These are phyloP conservation scores for Epizoanthus ramosus DNA, from an alignment of 92 coral and sea anemone species.

Conservation along the genomic window DNA sequence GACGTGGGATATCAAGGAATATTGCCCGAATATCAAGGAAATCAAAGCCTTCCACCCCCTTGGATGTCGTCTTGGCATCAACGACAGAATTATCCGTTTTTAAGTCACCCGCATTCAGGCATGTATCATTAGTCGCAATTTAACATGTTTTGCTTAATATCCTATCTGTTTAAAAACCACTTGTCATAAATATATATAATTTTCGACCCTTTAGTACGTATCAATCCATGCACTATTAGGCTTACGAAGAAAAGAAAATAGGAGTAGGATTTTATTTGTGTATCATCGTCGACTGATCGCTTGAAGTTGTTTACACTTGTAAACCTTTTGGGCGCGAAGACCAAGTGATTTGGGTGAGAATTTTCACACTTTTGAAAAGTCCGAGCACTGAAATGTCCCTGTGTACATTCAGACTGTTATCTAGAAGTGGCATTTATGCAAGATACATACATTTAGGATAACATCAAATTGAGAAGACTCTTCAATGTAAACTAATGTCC, in stretches of 20 bases:
- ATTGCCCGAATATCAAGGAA: conserved; percentile 73
- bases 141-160: background rate
- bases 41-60: conserved; percentile 60
- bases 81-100: conserved; percentile 73
- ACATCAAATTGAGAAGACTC: conserved; percentile 21
- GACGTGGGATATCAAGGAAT: conserved; percentile 76
- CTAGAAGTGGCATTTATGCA: background rate
- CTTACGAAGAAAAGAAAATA: conserved; percentile 24
- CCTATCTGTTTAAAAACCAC: conserved; percentile 5
- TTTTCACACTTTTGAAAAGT: conserved; percentile 9
- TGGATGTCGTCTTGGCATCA: conserved; percentile 79
- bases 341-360: background rate
- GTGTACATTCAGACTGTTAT: conserved; percentile 6
- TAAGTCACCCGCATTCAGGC: conserved; percentile 88
- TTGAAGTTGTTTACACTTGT: conserved; percentile 27
- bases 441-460: conserved; percentile 38
- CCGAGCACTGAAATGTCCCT: background rate
- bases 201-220: background rate
- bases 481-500: conserved; percentile 46
- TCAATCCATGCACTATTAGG: background rate
- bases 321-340: conserved; percentile 7
- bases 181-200: background rate
- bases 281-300: conserved; percentile 37
- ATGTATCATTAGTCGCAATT: background rate
- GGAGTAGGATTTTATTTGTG: conserved; percentile 21